phyloP scores from a whole-genome alignment of 1,140 invertebrate species.

The Caenorhabditis latens region DNA sequence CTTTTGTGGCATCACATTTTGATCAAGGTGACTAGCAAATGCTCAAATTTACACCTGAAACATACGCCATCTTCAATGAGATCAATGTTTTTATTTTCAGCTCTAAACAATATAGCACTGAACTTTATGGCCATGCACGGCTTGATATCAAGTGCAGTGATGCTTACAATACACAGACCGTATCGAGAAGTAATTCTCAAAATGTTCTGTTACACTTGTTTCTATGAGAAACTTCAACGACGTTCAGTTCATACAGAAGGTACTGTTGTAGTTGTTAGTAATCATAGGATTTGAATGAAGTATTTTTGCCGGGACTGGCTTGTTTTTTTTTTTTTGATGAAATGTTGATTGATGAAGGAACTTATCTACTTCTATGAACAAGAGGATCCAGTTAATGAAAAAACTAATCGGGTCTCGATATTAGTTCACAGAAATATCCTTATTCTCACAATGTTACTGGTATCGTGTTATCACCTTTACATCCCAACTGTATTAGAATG shows the following conservation, averaged over 20 bases:
- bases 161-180: constrained; percentile 6
- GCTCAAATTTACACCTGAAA: not conserved
- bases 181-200: constrained; percentile 6
- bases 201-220: not conserved
- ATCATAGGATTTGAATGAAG: not conserved
- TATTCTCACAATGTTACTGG: no score
- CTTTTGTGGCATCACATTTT: not conserved
- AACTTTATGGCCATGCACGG: constrained; percentile 5
- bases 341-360: no score
- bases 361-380: no score
- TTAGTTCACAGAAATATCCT: no score
- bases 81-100: not conserved
- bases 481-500: no score
- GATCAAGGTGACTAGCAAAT: not conserved
- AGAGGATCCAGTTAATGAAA: no score
- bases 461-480: no score
- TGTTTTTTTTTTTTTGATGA: no score
- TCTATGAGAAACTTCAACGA: not conserved
- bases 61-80: no score
- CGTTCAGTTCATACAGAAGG: not conserved
- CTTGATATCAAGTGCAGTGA: constrained; percentile 10
- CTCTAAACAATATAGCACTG: not conserved
- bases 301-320: no score
- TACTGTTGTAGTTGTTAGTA: constrained; percentile 3
- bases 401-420: no score